Evolutionary conservation across 2,888 invertebrate genomes (phyloP).

Genomic region (Falcaria lacertinaria): DNA sequence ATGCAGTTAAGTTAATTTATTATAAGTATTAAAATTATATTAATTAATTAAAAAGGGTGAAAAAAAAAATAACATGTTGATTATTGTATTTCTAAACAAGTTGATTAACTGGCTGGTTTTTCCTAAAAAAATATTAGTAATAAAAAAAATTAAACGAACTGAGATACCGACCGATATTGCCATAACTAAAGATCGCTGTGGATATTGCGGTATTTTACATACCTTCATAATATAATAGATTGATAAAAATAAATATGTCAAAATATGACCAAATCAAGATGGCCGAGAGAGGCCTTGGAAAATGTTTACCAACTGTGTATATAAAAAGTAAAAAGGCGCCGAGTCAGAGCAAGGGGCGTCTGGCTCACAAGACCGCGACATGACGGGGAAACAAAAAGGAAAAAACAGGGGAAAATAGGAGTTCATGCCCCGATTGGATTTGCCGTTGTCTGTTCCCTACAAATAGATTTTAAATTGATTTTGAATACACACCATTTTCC

Average conservation of each 20-base stretch:
- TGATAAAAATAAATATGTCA: conserved; percentile 34
- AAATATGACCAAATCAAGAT: conserved; percentile 55
- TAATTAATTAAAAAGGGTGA: too few species aligned
- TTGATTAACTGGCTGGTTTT: too few species aligned
- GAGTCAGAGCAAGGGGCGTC: conserved; percentile 75
- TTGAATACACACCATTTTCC: conserved; percentile 60
- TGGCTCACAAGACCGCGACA: conserved; percentile 73
- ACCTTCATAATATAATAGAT: too few species aligned
- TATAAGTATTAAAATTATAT: too few species aligned
- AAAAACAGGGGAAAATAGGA: conserved; percentile 57
- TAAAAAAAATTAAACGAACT: too few species aligned
- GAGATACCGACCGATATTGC: too few species aligned
- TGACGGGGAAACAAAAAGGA: conserved; percentile 59
- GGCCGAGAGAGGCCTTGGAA: conserved; percentile 46
- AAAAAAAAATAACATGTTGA: too few species aligned
- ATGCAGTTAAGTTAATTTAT: too few species aligned
- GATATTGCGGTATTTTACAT: too few species aligned
- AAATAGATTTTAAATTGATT: conserved; percentile 77
- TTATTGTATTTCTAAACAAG: too few species aligned
- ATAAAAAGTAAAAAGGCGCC: conserved; percentile 72
- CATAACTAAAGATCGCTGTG: too few species aligned
- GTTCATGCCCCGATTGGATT: conserved; percentile 71
- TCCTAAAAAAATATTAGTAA: too few species aligned
- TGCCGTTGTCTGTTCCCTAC: conserved; percentile 75
- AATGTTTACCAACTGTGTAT: conserved; percentile 75